Evolutionary conservation across 2,113 vertebrate species (phyloP), one percentile per base, ranked within the genome.

Genomic region (Forbesichthys agassizii): DNA sequence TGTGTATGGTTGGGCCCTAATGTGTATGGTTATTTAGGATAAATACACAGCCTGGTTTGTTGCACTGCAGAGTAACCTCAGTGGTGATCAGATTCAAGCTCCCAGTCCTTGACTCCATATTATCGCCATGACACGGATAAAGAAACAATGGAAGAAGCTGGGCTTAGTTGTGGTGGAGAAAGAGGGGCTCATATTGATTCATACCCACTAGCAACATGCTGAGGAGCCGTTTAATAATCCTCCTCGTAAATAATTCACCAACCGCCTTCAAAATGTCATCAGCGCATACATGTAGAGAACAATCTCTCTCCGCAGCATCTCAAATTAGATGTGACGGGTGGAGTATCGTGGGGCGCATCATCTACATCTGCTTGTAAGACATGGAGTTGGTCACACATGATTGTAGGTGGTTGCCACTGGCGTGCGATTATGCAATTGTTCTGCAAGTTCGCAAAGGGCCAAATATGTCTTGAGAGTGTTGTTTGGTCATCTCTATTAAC

Each of bases 241-340:
- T 86, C 67, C 84, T 89, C 74, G 74, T 92, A 79, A 90, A 92
- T 91, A 88, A 91, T 92, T 92, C 88, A 92, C 78, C 52, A 73
- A 77, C 84, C 64, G 12, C 75, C 67, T 85, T 91, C 83, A 85
- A 87, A 91, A 80, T 91, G 86, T 88, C 84, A 86, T 87, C 86
- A 81, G 82, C 85, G 80, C 81, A 85, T 86, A 76, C 89, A 74
- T 78, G 80, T 75, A 77, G 77, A 82, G 80, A 79, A 87, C 83
- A 89, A 78, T 88, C 68, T 77, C 77, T 61, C 77, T 58, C 47
- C 56, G 71, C 63, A 66, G 65, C 69, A 33, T 53, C 54, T 64
- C 82, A 62, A 63, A 57, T 53, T 52, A 61, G 60, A 58, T 73
- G 63, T 33, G 57, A 1, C 3, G 14, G 20, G 3, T 9, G 14